Base-by-base conservation (phyloP, 2,888 invertebrate genomes). In the Noctua fimbriata region DNA sequence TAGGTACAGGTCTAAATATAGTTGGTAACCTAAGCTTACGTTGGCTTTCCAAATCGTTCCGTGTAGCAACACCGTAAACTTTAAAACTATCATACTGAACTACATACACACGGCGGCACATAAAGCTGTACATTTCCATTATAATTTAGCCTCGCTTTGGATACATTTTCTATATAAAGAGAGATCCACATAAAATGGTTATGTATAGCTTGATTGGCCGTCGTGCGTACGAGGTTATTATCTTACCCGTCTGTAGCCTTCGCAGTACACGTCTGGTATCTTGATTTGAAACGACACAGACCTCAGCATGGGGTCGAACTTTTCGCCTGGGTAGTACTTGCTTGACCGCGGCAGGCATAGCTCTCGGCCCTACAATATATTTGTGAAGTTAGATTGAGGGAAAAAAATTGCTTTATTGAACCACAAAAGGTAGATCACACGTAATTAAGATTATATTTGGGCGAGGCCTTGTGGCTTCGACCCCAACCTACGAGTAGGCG, bases 231-330 rank as follows among this genome's bases (percentile, higher is more conserved):
- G 16, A 60, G 16, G 4, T 58, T n/a, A 58, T 16, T 47, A 49
- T 44, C 82, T 86, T 82, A 95, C 96, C 32, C 76, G 83, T 69
- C 85, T 89, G 81, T 96, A 96, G 24, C 88, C 90, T 0, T 91
- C 86, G 76, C 96, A 96, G 79, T 89, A 92, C 12, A 70, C 41
- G 73, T 90, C 92, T 0, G 87, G 87, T 1, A 58, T 0, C 0
- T 66, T 74, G 2, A 92, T 52, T 2, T 58, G 77, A 69, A 96
- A 94, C 1, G 92, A 85, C 0, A 95, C 86, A 2, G 92, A 91
- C n/a, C 93, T 90, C 78, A 96, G 83, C 94, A 96, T 96, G 1
- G 96, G 95, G 76, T 96, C 96, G 3, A 92, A 69, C 47, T 81
- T 92, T 84, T 96, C 96, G 3, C 92, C 91, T 0, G 92, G 93